Base-by-base conservation (phyloP, 2,797 vertebrate genomes). In the Periparus ater region DNA sequence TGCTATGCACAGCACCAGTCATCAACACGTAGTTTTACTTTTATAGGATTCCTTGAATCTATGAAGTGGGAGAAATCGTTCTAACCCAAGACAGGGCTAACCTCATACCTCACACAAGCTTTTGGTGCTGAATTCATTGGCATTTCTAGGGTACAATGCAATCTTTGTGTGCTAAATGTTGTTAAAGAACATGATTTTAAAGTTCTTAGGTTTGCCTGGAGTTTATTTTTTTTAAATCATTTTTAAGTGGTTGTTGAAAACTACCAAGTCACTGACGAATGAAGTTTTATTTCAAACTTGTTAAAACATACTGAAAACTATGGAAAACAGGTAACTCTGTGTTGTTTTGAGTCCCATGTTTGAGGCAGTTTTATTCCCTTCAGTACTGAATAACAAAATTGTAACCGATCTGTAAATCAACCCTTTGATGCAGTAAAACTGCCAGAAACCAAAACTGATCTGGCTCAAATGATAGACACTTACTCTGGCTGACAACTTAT, bases 401-500 rank as follows among this genome's bases (percentile, higher is more conserved):
- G 48, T 51, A 71, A 71, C 82, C 77, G 76, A 92, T 94, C 88
- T 89, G 79, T 93, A 95, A 92, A 96, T 96, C 86, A 91, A 77
- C 79, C 80, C 72, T 92, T 94, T 94, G 83, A 95, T 95, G 81
- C 79, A 75, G 60, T 93, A 72, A 84, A 89, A 94, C 79, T 95
- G 95, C 94, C 96, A 97, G 92, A 94, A 95, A 96, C 85, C 67
- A 93, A 97, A 96, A 94, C 93, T 96, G 91, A 55, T 93, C 96
- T 94, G 95, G 92, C 85, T 97, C 92, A 93, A 94, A 97, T 94
- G 97, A 96, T 96, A 97, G 97, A 96, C 95, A 92, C 96, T 97
- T 97, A 96, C 96, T 95, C 93, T 95, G 93, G 94, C 96, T 97
- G 97, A 97, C 97, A 97, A 97, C 87, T 94, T 97, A 94, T 95